Conservation (phyloP, 2,113 vertebrate species). For the Rhea americana region DNA sequence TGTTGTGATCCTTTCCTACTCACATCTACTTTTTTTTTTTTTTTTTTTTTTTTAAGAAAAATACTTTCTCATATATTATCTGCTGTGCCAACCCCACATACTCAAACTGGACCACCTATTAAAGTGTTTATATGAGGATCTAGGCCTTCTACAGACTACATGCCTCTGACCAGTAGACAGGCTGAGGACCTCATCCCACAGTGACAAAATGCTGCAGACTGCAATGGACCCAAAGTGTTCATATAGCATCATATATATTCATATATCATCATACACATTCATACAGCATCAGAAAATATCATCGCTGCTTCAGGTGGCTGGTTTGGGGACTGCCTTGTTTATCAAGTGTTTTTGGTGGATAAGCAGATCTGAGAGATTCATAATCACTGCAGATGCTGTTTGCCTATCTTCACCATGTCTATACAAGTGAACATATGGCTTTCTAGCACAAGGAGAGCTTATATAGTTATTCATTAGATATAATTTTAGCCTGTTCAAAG, state of each 20-base stretch:
- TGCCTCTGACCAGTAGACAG: background rate
- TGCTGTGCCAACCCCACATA: background rate
- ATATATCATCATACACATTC: background rate
- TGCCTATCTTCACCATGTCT: background rate
- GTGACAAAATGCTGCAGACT: background rate
- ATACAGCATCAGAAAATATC: background rate
- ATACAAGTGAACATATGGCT: conserved; percentile 44
- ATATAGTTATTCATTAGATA: conserved; percentile 42
- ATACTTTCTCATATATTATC: background rate
- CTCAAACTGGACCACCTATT: background rate
- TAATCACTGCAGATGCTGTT: conserved; percentile 52
- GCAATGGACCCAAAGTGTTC: fast-evolving
- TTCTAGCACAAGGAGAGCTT: conserved; percentile 33
- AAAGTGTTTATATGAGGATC: fast-evolving
- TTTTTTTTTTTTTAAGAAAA: background rate
- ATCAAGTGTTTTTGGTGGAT: background rate
- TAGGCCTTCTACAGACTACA: background rate
- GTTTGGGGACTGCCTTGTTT: background rate
- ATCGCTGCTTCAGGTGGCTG: conserved; percentile 3
- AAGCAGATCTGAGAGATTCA: conserved; percentile 39
- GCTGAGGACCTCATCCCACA: background rate
- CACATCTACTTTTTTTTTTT: background rate
- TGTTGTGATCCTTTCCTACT: background rate
- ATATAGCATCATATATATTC: background rate
- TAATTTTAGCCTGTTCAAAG: conserved; percentile 12